Conservation (phyloP, 2,888 invertebrate genomes). For the Metopia argyrocephala region DNA sequence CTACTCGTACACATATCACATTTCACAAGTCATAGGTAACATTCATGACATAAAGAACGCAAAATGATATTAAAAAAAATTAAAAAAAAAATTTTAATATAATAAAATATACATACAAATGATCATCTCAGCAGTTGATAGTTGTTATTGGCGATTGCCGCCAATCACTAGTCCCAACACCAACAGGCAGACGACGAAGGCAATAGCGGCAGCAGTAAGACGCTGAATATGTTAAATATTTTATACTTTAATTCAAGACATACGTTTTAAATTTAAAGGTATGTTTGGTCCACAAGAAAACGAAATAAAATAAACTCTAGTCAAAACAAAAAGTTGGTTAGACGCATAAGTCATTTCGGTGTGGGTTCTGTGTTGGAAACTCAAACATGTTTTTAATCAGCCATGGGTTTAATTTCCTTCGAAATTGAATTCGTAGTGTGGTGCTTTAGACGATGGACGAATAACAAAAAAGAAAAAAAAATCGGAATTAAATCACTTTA, state of each 20-base stretch:
- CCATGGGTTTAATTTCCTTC: too few species aligned
- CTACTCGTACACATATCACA: constrained; percentile 54
- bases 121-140: constrained; percentile 59
- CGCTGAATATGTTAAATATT: constrained; percentile 48
- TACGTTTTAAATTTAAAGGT: constrained; percentile 33
- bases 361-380: neutral
- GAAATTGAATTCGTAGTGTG: too few species aligned
- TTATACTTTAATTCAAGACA: constrained; percentile 38
- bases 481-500: too few species aligned
- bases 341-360: constrained; percentile 3
- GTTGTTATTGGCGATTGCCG: constrained; percentile 60
- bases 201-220: neutral
- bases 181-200: neutral
- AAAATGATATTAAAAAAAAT: neutral
- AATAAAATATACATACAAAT: constrained; percentile 50
- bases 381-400: neutral
- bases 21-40: constrained; percentile 61
- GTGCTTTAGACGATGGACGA: too few species aligned
- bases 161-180: constrained; percentile 59
- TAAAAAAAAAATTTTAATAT: neutral
- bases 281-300: constrained; percentile 11
- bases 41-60: constrained; percentile 58
- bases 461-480: too few species aligned
- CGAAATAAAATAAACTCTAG: neutral
- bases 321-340: neutral